Base-by-base conservation (phyloP, 2,113 vertebrate genomes). In the Lota lota region DNA sequence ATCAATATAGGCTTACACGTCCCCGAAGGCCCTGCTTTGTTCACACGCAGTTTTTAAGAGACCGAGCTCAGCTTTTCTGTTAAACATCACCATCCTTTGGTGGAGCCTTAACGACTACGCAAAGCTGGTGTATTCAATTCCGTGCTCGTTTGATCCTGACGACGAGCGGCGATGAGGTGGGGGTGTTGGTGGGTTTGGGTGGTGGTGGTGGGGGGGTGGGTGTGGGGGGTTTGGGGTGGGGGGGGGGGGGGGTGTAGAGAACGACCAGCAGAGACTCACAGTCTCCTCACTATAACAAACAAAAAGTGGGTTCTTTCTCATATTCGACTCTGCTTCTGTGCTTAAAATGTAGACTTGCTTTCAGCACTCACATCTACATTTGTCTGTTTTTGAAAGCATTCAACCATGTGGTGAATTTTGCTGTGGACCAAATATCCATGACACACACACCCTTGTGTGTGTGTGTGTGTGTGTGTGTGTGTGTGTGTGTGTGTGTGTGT, bases 371-470 rank as follows among this genome's bases (percentile, higher is more conserved):
- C 28, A n/a, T 69, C 36, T 68, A 82, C 76, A 71, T 80, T 60
- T 71, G 79, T 53, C 65, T 69, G 36, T 22, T 74, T 73, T 70
- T 17, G 61, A 61, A 68, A 66, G 58, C 62, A 53, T 64, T 18
- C 19, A n/a, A 21, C 19, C 60, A 65, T 75, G 72, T 61, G 72
- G 68, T 18, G 53, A 61, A 65, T 61, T 68, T 61, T 56, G 56
- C 69, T 63, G 69, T 28, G 64, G 28, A 33, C 28, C 24, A 51
- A 51, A 22, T 19, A 36, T 64, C 22, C 53, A 22, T 22, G 2
- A 22, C 19, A 21, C 51, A 53, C 12, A 53, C 51, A 53, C 28
- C 28, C 28, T 6, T 33, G 28, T 24, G 24, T 2, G 24, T 24
- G 24, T 2, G 24, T 24, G 24, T 2, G 24, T 24, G 24, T 28